phyloP scores from a whole-genome alignment of 35 echinoderm and acorn worm species.

The Amphiura filiformis region DNA sequence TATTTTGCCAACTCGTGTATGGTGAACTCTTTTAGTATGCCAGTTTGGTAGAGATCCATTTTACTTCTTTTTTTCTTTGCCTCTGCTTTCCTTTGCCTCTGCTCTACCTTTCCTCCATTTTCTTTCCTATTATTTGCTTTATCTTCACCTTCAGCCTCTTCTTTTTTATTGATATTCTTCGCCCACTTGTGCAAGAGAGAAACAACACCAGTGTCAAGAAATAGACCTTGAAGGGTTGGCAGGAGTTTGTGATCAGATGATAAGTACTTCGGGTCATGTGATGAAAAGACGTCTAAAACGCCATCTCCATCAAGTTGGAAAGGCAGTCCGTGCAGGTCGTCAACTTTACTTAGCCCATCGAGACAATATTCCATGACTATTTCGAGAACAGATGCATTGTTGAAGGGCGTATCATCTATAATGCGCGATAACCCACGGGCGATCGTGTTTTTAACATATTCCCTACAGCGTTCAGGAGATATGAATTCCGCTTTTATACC shows the following conservation, averaged over 20 bases:
- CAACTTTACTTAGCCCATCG: neutral
- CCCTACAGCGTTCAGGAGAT: neutral
- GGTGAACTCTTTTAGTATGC: conserved; percentile 8
- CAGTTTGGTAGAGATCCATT: too few relatives aligned
- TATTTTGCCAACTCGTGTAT: neutral
- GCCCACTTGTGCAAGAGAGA: neutral
- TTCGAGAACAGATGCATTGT: neutral
- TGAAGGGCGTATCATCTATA: neutral
- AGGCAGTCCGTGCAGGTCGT: neutral
- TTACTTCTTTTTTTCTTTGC: too few relatives aligned
- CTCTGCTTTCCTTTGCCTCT: too few relatives aligned
- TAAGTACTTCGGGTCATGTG: neutral
- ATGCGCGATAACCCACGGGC: neutral
- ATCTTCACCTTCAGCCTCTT: too few relatives aligned
- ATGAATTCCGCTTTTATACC: neutral
- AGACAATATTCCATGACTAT: conserved; percentile 17
- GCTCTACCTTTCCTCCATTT: too few relatives aligned
- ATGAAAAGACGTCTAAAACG: neutral
- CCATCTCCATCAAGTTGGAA: neutral
- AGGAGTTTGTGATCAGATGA: neutral
- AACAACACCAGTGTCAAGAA: neutral
- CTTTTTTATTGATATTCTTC: neutral
- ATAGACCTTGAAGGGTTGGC: neutral
- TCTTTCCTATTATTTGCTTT: too few relatives aligned
- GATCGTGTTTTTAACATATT: neutral